Evolutionary conservation across 2,888 invertebrate genomes (phyloP).

Genomic region (Apamea epomidion): DNA sequence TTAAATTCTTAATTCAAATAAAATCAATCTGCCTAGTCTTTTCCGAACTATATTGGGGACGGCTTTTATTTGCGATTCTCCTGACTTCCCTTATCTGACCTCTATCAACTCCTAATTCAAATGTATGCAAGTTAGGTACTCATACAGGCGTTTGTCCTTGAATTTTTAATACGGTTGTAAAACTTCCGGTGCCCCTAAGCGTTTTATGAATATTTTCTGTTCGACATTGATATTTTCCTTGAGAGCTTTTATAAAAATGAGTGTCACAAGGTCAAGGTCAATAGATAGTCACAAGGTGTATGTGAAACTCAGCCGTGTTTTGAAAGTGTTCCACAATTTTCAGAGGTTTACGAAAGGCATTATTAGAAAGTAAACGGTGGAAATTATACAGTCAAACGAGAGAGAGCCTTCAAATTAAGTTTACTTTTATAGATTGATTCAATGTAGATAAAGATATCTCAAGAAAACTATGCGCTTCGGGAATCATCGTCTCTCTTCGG

Average conservation of each 20-base stretch:
- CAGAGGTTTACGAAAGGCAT: background rate
- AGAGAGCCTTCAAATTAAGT: background rate
- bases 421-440: background rate
- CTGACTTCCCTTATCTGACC: background rate
- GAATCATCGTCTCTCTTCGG: background rate
- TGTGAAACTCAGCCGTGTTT: background rate
- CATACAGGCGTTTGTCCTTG: background rate
- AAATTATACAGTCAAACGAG: background rate
- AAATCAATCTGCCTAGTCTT: background rate
- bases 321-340: background rate
- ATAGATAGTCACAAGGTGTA: too few relatives aligned
- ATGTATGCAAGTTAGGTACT: background rate
- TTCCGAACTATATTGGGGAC: background rate
- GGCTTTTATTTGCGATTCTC: background rate
- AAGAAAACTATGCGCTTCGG: background rate
- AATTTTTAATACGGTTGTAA: background rate
- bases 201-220: conserved; percentile 12
- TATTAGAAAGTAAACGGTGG: background rate
- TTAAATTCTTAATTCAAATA: too few relatives aligned
- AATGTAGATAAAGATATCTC: background rate
- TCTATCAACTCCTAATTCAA: background rate
- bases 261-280: background rate
- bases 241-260: conserved; percentile 21
- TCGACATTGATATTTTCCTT: conserved; percentile 4
- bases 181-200: background rate